Evolutionary conservation across 2,888 invertebrate genomes (phyloP).

Genomic region (Oligia strigilis): DNA sequence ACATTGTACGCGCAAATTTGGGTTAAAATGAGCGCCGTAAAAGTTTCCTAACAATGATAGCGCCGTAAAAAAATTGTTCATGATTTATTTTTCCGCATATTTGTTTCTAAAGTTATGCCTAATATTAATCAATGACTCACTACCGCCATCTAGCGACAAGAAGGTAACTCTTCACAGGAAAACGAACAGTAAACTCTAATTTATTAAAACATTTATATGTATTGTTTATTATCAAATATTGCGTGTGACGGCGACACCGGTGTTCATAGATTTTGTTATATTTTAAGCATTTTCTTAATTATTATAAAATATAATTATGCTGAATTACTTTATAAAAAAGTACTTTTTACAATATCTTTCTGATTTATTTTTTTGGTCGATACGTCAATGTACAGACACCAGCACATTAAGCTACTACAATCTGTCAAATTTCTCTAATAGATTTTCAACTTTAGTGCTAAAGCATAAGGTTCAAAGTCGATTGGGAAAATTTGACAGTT

Average conservation of each 20-base stretch:
- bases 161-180: constrained; percentile 22
- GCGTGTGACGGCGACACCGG: constrained; percentile 26
- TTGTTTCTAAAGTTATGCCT: neutral
- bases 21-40: neutral
- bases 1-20: neutral
- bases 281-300: neutral
- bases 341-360: constrained; percentile 5
- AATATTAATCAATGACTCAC: neutral
- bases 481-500: no score
- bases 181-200: constrained; percentile 40
- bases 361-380: neutral
- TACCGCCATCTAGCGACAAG: constrained; percentile 6
- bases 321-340: neutral
- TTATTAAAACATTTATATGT: constrained; percentile 60
- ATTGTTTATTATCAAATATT: constrained; percentile 65
- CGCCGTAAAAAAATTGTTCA: neutral
- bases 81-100: neutral
- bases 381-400: no score
- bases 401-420: no score
- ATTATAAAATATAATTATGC: neutral
- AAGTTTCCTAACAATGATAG: neutral
- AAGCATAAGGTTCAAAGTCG: no score
- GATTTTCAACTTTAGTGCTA: no score
- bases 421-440: no score
- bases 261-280: constrained; percentile 37